Evolutionary conservation across 2,113 vertebrate species (phyloP).

Genomic region (Sphyrna mokarran): DNA sequence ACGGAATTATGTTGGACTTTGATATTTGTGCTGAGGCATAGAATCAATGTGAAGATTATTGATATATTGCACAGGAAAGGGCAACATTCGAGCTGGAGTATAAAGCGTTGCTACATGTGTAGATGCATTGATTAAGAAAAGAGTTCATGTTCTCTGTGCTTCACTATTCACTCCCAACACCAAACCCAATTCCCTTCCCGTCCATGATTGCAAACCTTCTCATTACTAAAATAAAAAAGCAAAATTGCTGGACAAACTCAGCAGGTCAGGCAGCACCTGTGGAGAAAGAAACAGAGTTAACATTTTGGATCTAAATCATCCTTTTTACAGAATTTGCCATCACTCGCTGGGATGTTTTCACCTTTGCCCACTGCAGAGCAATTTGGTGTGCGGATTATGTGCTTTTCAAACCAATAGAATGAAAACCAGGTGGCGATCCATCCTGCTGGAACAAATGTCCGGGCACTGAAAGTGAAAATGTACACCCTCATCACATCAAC

Average conservation of each 20-base stretch:
- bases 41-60: neutral
- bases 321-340: neutral
- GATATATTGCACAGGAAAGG: neutral
- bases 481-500: neutral
- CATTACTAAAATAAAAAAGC: no score
- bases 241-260: no score
- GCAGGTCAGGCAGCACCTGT: no score
- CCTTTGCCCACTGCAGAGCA: neutral
- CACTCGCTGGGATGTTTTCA: neutral
- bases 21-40: neutral
- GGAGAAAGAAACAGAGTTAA: no score
- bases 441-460: neutral
- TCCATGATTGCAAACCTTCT: no score
- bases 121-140: no score
- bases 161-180: no score
- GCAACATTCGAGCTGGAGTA: no score
- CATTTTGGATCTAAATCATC: no score
- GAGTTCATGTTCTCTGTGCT: no score
- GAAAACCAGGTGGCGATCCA: neutral
- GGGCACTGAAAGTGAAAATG: neutral
- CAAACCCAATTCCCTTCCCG: no score
- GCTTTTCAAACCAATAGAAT: neutral
- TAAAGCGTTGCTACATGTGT: no score
- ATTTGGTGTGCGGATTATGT: neutral
- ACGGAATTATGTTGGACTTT: neutral